phyloP scores from a whole-genome alignment of 2,113 vertebrate species.

The Rhineura floridana region DNA sequence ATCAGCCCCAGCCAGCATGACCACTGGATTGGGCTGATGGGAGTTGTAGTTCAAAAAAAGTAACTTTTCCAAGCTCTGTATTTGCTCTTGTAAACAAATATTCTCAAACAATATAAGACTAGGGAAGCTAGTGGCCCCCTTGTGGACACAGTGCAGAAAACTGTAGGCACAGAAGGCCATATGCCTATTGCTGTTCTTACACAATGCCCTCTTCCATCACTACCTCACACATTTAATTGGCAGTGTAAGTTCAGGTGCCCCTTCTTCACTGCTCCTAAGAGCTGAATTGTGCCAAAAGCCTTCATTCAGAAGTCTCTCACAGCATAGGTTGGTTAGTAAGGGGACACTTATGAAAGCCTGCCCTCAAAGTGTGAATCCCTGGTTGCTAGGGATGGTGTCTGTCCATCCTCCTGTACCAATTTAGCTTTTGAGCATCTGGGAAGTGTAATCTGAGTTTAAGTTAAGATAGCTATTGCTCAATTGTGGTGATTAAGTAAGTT shows the following conservation, averaged over 20 bases:
- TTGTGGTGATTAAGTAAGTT: neutral
- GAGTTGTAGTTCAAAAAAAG: too few species aligned
- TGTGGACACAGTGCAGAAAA: neutral
- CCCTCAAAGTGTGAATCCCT: neutral
- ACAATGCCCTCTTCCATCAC: neutral
- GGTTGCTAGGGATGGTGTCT: neutral
- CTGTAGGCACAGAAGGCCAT: neutral
- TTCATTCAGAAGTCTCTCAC: neutral
- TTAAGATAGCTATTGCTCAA: neutral
- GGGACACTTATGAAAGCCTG: neutral
- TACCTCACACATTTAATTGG: neutral
- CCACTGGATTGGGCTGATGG: too few species aligned
- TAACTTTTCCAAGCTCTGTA: neutral
- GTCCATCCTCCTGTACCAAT: neutral
- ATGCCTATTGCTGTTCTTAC: neutral
- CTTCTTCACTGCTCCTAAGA: neutral
- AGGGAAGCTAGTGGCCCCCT: neutral
- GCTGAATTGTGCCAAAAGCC: neutral
- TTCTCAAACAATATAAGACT: neutral
- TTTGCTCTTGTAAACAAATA: neutral
- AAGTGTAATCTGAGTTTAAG: neutral
- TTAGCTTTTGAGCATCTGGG: neutral
- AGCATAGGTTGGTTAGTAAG: neutral
- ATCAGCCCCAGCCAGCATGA: too few species aligned
- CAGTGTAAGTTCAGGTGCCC: neutral